Conservation (phyloP, 1,140 invertebrate genomes). For the Schlechtendalia chinensis region DNA sequence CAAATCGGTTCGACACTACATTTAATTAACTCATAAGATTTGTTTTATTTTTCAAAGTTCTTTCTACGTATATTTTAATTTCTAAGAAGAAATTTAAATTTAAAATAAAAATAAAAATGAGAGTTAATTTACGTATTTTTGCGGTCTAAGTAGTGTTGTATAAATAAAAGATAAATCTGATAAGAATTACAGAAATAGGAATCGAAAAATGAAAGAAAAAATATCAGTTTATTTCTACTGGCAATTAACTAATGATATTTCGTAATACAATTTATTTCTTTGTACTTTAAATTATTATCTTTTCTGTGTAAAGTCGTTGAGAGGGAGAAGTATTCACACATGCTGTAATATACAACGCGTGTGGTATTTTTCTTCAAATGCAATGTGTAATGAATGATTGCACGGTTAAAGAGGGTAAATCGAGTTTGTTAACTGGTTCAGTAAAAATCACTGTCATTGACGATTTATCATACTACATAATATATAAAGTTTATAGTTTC, state of each 20-base stretch:
- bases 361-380: neutral
- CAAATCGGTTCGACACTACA: too few relatives aligned
- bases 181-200: too few relatives aligned
- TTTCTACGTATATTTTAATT: neutral
- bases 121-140: neutral
- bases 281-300: constrained; percentile 21
- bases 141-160: neutral
- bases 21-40: neutral
- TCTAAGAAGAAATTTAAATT: neutral
- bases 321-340: too few relatives aligned
- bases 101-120: neutral
- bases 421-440: too few relatives aligned
- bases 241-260: constrained; percentile 13
- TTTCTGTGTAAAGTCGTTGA: neutral
- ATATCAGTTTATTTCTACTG: neutral
- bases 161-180: too few relatives aligned
- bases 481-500: neutral
- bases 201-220: neutral
- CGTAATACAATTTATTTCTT: constrained; percentile 24
- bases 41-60: neutral
- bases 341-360: too few relatives aligned
- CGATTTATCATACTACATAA: neutral
- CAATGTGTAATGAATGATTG: neutral
- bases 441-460: neutral
- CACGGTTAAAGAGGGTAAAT: too few relatives aligned